Base-by-base conservation (phyloP, 2,113 vertebrate genomes). In the Psilopogon haemacephalus region DNA sequence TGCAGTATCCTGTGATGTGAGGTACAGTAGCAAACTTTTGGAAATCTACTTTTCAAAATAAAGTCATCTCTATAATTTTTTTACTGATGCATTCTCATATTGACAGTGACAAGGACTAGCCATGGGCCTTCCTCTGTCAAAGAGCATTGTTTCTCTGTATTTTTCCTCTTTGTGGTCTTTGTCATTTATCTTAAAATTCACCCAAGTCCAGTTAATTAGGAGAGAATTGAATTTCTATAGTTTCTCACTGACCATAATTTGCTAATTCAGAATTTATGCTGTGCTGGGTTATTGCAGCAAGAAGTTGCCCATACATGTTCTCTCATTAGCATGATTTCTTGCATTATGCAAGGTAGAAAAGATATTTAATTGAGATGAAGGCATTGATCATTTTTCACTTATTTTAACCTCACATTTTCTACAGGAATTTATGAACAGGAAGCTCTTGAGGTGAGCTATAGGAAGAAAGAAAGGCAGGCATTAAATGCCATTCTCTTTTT, bases 321-420 rank as follows among this genome's bases (percentile, higher is more conserved):
- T 27, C 8, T 71, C 44, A 40, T 9, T 4, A 56, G 27, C 18
- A 32, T 14, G 4, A 33, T 5, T 62, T 38, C 54, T 63, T 74
- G 23, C 12, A 10, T 15, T 62, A 33, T 23, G 37, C 0, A 0
- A 63, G 13, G 19, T 65, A 60, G 74, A 60, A 65, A 4, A 12
- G 2, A 4, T 11, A 50, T 26, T 18, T 28, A 35, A 71, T 8
- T 62, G 20, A 62, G 32, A 83, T 12, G 5, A 88, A 64, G 37
- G 44, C 14, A 59, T 1, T 40, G n/a, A 48, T 28, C 5, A 32
- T 65, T 82, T 72, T 35, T 58, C 28, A 38, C 3, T 63, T 37
- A 35, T 28, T 62, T 60, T 65, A 32, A 15, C 64, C 17, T 69
- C n/a, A 46, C 30, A 16, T 68, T 72, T 70, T 65, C 35, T 65